Conservation (phyloP, 2,888 invertebrate genomes). For the Acholoe squamosa region DNA sequence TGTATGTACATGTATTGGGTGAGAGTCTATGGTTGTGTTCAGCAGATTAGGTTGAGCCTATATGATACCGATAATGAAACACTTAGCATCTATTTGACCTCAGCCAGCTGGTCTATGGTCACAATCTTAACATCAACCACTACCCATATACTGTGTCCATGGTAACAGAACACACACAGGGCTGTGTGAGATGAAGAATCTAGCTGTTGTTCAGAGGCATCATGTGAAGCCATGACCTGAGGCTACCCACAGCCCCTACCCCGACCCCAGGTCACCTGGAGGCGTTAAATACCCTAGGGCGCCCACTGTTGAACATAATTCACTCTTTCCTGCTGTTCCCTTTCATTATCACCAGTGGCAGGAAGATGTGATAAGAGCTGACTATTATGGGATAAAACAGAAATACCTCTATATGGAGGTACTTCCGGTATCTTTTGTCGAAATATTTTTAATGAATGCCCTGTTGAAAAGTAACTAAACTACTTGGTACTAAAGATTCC, state of each 20-base stretch:
- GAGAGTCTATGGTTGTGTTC: no score
- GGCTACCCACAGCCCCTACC: neutral
- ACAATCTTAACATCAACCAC: no score
- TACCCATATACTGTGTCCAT: neutral
- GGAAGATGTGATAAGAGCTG: slow-evolving; percentile 4
- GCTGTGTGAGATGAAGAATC: neutral
- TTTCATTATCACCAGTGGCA: neutral
- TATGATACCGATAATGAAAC: no score
- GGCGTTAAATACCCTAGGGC: neutral
- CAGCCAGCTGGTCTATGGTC: no score
- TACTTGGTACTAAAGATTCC: no score
- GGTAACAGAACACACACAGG: neutral
- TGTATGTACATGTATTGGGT: no score
- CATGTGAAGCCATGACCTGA: neutral
- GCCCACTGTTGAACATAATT: neutral
- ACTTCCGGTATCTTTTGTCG: no score
- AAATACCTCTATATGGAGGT: no score
- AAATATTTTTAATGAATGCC: no score
- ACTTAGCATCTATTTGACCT: no score
- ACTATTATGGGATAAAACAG: neutral
- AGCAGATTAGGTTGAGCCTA: no score
- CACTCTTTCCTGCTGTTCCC: slow-evolving; percentile 1
- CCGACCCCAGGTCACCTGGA: neutral
- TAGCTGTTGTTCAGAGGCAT: neutral
- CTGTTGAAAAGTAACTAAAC: no score